phyloP scores from a whole-genome alignment of 2,888 invertebrate genomes.

The Amphipyra berbera region DNA sequence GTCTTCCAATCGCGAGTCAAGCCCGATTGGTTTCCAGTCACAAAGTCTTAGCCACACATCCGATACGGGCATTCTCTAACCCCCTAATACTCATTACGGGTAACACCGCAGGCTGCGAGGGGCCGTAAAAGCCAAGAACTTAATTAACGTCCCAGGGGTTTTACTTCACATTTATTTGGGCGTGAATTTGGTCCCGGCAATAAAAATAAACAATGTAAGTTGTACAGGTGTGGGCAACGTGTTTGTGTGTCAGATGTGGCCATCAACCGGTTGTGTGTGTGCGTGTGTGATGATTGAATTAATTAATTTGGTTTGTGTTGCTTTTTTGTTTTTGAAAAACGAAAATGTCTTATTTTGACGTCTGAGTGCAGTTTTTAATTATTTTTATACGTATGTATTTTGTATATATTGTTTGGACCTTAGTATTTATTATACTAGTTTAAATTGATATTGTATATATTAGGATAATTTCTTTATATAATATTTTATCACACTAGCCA shows the following conservation, averaged over 20 bases:
- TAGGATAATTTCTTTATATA: no score
- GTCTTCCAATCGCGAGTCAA: slow-evolving; percentile 53
- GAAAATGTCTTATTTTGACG: no score
- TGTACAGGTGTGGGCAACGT: slow-evolving; percentile 56
- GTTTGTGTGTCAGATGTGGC: slow-evolving; percentile 25
- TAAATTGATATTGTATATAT: no score
- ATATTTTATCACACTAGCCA: no score
- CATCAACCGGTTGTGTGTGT: slow-evolving; percentile 9
- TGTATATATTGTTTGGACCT: no score
- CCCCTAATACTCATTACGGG: slow-evolving; percentile 74
- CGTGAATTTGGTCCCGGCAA: slow-evolving; percentile 80
- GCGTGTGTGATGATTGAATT: slow-evolving; percentile 46
- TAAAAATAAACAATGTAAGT: slow-evolving; percentile 85
- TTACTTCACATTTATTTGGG: slow-evolving; percentile 83
- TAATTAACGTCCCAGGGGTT: slow-evolving; percentile 80
- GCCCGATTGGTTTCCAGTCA: slow-evolving; percentile 63
- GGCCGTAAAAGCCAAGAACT: slow-evolving; percentile 83
- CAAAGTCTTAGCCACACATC: slow-evolving; percentile 63
- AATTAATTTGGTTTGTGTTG: slow-evolving; percentile 22
- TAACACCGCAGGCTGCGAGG: slow-evolving; percentile 68
- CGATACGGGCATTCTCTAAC: slow-evolving; percentile 64
- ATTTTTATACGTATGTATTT: no score
- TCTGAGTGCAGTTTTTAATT: no score
- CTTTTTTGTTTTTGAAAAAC: not conserved
- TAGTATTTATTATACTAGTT: no score